phyloP scores from a whole-genome alignment of 2,113 vertebrate genomes.

The Trematomus loennbergii region DNA sequence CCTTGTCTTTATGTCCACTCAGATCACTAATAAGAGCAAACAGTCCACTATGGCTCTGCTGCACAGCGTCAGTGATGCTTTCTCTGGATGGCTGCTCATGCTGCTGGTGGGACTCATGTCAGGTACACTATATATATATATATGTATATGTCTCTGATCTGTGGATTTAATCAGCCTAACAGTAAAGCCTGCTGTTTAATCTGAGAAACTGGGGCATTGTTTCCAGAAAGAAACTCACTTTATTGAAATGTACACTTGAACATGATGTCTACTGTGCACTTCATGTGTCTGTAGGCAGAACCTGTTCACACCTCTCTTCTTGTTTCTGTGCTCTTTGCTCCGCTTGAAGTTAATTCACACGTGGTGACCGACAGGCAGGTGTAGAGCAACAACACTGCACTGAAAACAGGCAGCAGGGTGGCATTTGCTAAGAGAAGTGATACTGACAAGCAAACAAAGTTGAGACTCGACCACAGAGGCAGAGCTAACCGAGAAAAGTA shows the following conservation, averaged over 20 bases:
- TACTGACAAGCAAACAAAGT: background rate
- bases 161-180: no score
- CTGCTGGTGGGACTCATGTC: constrained; percentile 93
- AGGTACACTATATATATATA: constrained; percentile 83
- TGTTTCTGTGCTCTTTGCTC: constrained; percentile 1
- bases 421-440: background rate
- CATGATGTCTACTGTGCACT: no score
- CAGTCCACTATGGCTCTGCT: constrained; percentile 92
- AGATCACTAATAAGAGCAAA: constrained; percentile 94
- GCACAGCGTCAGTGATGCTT: constrained; percentile 93
- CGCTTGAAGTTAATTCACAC: constrained; percentile 20
- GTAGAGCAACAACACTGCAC: background rate
- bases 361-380: background rate
- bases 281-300: no score
- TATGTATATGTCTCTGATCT: no score
- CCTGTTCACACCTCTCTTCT: background rate
- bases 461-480: background rate
- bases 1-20: background rate
- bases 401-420: background rate
- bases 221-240: background rate
- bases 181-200: no score
- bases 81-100: constrained; percentile 98
- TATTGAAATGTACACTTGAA: no score
- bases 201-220: no score
- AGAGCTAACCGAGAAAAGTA: no score